These are phyloP conservation scores for Drosophila mercatorum DNA, from an alignment of 2,888 invertebrate species.

Conservation along the genomic window DNA sequence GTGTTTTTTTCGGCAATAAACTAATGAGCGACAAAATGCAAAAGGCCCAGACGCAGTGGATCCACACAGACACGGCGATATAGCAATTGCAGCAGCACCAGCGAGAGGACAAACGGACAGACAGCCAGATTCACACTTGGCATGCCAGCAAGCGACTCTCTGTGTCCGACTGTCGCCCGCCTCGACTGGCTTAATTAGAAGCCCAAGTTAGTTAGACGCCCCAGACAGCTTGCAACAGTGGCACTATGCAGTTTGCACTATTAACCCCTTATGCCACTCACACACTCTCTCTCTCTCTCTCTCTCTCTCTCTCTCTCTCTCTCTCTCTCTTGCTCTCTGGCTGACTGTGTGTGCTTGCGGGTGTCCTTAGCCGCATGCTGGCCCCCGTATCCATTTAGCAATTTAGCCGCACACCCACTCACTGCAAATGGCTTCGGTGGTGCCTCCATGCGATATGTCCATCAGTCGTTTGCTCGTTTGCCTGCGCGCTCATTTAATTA, in stretches of 20 bases:
- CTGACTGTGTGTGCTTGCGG: constrained; percentile 43
- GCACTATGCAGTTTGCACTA: constrained; percentile 77
- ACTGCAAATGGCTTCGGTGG: constrained; percentile 37
- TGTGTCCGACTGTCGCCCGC: constrained; percentile 30
- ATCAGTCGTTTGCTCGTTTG: constrained; percentile 82
- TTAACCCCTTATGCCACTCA: constrained; percentile 71
- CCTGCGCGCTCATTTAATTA: constrained; percentile 82
- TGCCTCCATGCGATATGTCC: constrained; percentile 70
- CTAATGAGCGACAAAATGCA: constrained; percentile 80
- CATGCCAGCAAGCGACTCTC: constrained; percentile 49
- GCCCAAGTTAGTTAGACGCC: constrained; percentile 67
- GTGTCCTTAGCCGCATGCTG: constrained; percentile 64
- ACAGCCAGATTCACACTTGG: constrained; percentile 70
- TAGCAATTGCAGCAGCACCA: constrained; percentile 13
- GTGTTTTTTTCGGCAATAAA: constrained; percentile 75
- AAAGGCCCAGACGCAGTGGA: constrained; percentile 51
- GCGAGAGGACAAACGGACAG: constrained; percentile 34
- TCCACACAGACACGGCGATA: neutral
- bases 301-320: neutral
- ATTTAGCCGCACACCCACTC: constrained; percentile 82
- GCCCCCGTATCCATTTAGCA: constrained; percentile 79
- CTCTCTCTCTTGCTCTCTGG: neutral
- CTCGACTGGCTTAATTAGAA: constrained; percentile 69
- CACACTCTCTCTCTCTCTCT: neutral
- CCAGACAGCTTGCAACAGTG: constrained; percentile 57